Percentiles rank a stretch among this genome's conserved stretches.
phyloP scores from a whole-genome alignment of 1,140 invertebrate species.

The Episyrphus balteatus region DNA sequence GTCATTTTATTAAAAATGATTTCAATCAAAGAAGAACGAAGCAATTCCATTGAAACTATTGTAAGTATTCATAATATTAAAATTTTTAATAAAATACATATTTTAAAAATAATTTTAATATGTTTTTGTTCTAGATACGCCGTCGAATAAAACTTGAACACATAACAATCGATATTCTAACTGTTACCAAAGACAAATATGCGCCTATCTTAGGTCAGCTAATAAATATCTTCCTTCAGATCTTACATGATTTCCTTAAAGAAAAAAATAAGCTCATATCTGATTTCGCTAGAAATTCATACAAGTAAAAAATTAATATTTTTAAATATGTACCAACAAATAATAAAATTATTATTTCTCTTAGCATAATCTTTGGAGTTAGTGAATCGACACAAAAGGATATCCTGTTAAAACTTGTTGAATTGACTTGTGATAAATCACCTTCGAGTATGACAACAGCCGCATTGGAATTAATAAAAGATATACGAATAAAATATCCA shows the following conservation, averaged over 20 bases:
- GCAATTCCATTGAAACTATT: slow-evolving; percentile 33
- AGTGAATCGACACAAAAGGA: slow-evolving; percentile 26
- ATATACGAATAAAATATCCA: slow-evolving; percentile 22
- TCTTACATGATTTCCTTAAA: slow-evolving; percentile 29
- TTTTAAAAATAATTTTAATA: background rate
- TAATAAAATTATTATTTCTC: background rate
- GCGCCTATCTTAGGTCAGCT: slow-evolving; percentile 33
- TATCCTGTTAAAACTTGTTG: slow-evolving; percentile 26
- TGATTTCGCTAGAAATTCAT: slow-evolving; percentile 25
- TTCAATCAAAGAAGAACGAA: slow-evolving; percentile 30
- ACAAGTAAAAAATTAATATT: slow-evolving; percentile 3
- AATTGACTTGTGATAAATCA: slow-evolving; percentile 29
- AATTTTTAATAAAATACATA: background rate
- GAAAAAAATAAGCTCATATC: slow-evolving; percentile 24
- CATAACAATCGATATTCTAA: slow-evolving; percentile 32
- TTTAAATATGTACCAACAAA: background rate
- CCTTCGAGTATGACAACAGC: slow-evolving; percentile 21
- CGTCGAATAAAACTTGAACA: slow-evolving; percentile 33
- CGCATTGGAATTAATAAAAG: slow-evolving; percentile 21
- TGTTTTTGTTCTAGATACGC: slow-evolving; percentile 18
- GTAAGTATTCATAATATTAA: slow-evolving; percentile 16
- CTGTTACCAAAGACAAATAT: slow-evolving; percentile 30
- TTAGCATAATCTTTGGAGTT: slow-evolving; percentile 25
- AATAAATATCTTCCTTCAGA: slow-evolving; percentile 33
- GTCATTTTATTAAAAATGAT: slow-evolving; percentile 37